phyloP scores from a whole-genome alignment of 2,888 invertebrate species.

The Dyspetes luteomarginatus region DNA sequence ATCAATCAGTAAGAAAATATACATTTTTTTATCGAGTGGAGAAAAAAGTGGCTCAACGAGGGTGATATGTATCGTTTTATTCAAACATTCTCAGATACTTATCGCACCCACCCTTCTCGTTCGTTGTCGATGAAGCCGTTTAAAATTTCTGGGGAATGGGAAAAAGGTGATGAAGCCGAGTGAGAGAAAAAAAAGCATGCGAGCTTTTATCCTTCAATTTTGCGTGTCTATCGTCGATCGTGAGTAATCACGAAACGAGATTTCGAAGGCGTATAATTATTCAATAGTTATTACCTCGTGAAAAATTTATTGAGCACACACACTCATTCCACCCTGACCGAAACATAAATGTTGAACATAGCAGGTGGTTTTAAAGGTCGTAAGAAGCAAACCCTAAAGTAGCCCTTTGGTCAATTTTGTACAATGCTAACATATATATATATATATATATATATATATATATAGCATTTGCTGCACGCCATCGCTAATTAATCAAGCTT shows the following conservation, averaged over 20 bases:
- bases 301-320: slow-evolving; percentile 26
- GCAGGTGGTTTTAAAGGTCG: slow-evolving; percentile 6
- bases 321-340: neutral
- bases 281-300: slow-evolving; percentile 55
- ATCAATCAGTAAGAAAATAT: no score
- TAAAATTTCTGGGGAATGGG: neutral
- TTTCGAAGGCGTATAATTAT: slow-evolving; percentile 41
- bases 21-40: neutral
- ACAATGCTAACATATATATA: no score
- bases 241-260: slow-evolving; percentile 11
- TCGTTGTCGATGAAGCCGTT: slow-evolving; percentile 43
- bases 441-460: neutral
- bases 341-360: neutral
- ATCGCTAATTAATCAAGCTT: slow-evolving; percentile 77
- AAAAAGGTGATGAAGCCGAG: neutral
- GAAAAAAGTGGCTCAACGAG: neutral
- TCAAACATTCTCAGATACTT: neutral
- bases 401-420: neutral
- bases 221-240: no score
- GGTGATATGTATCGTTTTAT: neutral
- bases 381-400: slow-evolving; percentile 10
- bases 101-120: neutral
- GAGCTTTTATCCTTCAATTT: slow-evolving; percentile 24
- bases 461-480: slow-evolving; percentile 61
- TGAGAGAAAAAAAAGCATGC: neutral